Percentiles rank a stretch among this genome's conserved stretches.
Evolutionary conservation across 30 jellyfish, hydroid and myxozoan genomes (phyloP).

Genomic region (Hydractinia echinata): DNA sequence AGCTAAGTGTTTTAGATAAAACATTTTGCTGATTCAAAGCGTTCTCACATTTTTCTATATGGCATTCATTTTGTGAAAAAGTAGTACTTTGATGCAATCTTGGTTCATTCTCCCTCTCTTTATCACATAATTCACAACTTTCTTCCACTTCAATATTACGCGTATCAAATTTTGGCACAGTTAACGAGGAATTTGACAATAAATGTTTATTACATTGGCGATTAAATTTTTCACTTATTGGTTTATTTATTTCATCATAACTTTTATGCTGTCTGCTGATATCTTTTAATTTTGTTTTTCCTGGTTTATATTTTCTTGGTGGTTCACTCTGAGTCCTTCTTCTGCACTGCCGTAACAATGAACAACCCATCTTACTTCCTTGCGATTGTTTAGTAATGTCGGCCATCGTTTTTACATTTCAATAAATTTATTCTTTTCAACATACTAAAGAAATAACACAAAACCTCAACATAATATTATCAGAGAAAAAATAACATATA

Average conservation of each 20-base stretch:
- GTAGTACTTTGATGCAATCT: not conserved
- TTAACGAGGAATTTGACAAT: no score
- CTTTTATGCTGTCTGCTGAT: not conserved
- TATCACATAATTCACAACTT: not conserved
- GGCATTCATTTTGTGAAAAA: not conserved
- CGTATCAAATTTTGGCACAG: not conserved
- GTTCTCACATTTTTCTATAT: not conserved
- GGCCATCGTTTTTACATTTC: no score
- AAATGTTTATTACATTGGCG: no score
- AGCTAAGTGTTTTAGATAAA: not conserved
- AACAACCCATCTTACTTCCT: no score
- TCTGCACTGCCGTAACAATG: slow-evolving; percentile 6
- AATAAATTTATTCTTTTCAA: no score
- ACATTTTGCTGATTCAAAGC: not conserved
- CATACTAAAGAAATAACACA: no score
- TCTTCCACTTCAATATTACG: not conserved
- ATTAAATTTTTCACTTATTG: no score
- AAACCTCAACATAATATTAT: no score
- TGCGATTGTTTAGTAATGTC: no score
- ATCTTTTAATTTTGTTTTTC: not conserved
- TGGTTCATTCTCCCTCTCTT: not conserved
- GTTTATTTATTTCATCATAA: not conserved
- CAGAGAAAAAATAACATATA: no score
- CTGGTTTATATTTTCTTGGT: not conserved
- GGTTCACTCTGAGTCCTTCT: slow-evolving; percentile 15